Base-by-base conservation (phyloP, 2,113 vertebrate genomes). In the Albula glossodonta region DNA sequence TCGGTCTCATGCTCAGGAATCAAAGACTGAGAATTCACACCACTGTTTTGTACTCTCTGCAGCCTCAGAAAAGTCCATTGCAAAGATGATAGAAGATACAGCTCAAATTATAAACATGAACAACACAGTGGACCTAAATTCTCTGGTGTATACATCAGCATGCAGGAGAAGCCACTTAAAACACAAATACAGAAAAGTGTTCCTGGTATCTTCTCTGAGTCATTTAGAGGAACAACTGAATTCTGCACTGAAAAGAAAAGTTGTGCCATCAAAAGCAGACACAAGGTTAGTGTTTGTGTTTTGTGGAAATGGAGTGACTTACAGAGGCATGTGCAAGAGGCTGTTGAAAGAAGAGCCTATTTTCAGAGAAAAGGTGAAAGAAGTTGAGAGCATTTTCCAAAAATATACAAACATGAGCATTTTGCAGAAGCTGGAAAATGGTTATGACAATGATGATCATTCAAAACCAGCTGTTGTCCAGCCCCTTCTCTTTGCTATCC, bases 111-210 rank as follows among this genome's bases (percentile, higher is more conserved):
- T 97, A 84, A 87, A 86, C 31, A 88, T 60, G 31, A 82, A 91
- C 85, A 87, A 84, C 10, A 82, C 89, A 0, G 0, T 91, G 77
- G 95, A 94, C 51, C 87, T 97, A 4, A 93, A 94, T 83, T 90
- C 92, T 83, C 83, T 97, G 66, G 94, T 91, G 25, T 98, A 97
- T 82, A 98, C 97, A 0, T 95, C 96, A 78, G 96, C 97, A 51
- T 98, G 97, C 86, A 92, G 96, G 88, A 95, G 97, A 91, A 97
- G 95, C 89, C 97, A 97, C 13, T 51, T 53, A 17, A 95, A 56
- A 90, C 92, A 96, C 87, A 96, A 93, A 90, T 96, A 96, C 85
- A 95, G 96, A 79, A 97, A 95, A 90, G 93, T 93, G 0, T 96
- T 97, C 84, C 70, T 93, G 80, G 89, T 92, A 9, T 93, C 95